These are phyloP conservation scores for Polypedilum vanderplanki DNA, from an alignment of 1,140 invertebrate genomes.

Conservation along the genomic window DNA sequence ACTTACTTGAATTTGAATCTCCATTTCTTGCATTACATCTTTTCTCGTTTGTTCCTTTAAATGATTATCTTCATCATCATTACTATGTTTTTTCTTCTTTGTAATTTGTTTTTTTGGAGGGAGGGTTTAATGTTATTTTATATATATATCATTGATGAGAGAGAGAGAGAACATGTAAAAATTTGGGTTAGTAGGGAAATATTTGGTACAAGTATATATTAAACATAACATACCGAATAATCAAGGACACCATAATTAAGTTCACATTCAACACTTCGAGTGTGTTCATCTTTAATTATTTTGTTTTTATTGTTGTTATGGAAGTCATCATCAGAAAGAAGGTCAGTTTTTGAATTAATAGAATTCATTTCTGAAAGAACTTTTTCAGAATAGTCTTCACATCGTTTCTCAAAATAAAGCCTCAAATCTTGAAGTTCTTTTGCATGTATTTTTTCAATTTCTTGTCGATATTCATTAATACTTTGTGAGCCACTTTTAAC, in stretches of 20 bases:
- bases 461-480: constrained; percentile 47
- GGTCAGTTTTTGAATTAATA: constrained; percentile 38
- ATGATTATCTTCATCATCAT: no score
- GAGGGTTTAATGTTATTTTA: no score
- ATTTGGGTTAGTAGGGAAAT: no score
- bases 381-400: constrained; percentile 62
- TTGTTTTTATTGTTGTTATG: neutral
- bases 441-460: constrained; percentile 55
- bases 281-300: constrained; percentile 32
- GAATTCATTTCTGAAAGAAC: constrained; percentile 60
- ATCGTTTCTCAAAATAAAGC: constrained; percentile 70
- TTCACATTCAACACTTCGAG: constrained; percentile 31
- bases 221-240: no score
- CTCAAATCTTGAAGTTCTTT: constrained; percentile 69
- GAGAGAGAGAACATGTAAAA: no score
- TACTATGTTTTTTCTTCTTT: no score
- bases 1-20: constrained; percentile 55
- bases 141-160: no score
- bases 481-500: constrained; percentile 48
- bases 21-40: constrained; percentile 52
- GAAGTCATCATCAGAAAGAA: constrained; percentile 35
- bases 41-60: constrained; percentile 40
- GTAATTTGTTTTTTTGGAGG: no score
- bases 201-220: no score
- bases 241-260: no score